A percentile compares a stretch with the other conserved stretches of the same genome.
phyloP scores from a whole-genome alignment of 2,113 vertebrate genomes.

The Lipophrys pholis region DNA sequence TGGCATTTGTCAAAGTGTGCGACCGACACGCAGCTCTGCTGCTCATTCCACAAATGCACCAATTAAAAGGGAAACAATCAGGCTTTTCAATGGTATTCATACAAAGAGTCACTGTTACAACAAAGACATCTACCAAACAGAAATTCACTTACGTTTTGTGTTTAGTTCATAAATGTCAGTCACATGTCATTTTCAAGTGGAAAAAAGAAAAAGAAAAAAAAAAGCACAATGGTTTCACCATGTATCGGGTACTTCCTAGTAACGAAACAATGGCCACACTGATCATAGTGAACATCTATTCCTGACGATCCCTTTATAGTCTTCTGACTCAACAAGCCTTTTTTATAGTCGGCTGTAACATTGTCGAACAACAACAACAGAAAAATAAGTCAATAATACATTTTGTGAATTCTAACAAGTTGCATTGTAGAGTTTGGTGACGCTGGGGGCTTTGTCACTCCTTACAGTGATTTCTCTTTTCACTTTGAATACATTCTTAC shows the following conservation, averaged over 20 bases:
- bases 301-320: slow-evolving; percentile 43
- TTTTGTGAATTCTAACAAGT: slow-evolving; percentile 30
- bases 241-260: neutral
- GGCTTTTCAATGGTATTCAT: no score
- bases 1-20: no score
- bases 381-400: slow-evolving; percentile 25
- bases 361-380: slow-evolving; percentile 30
- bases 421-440: slow-evolving; percentile 33
- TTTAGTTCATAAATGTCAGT: neutral
- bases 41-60: no score
- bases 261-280: neutral
- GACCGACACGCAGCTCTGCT: no score
- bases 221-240: slow-evolving; percentile 8
- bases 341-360: slow-evolving; percentile 20
- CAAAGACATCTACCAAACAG: no score
- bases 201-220: neutral
- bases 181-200: neutral
- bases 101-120: no score
- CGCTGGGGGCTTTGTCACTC: slow-evolving; percentile 27
- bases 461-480: slow-evolving; percentile 45
- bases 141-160: no score
- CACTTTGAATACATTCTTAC: slow-evolving; percentile 77
- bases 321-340: slow-evolving; percentile 35
- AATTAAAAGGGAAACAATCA: no score
- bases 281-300: slow-evolving; percentile 9